These are phyloP conservation scores for Anaspis maculata DNA, from an alignment of 2,888 invertebrate species.

Conservation along the genomic window DNA sequence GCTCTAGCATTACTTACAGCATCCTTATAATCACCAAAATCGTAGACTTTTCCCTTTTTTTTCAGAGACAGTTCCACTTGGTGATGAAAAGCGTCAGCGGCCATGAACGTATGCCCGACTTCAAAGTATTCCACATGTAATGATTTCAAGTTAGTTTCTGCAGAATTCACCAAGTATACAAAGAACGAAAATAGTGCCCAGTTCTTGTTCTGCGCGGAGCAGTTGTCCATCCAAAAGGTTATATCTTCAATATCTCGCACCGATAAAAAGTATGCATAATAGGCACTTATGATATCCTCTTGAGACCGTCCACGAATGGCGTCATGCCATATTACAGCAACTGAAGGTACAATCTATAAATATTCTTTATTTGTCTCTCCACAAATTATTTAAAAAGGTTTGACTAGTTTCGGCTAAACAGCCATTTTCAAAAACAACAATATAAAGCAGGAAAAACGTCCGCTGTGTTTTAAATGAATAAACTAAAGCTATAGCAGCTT, in stretches of 20 bases:
- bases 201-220: not conserved
- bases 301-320: not conserved
- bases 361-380: no score
- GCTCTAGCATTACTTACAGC: conserved; percentile 11
- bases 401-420: no score
- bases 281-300: not conserved
- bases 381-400: no score
- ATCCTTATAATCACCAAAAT: conserved; percentile 11
- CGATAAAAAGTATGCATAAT: not conserved
- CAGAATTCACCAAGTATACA: not conserved
- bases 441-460: conserved; percentile 5
- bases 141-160: no score
- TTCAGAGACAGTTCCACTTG: conserved; percentile 14
- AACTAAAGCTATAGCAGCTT: no score
- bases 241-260: not conserved
- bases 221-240: not conserved
- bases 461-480: conserved; percentile 6
- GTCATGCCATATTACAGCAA: not conserved
- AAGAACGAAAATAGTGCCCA: not conserved
- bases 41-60: conserved; percentile 11
- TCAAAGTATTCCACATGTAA: conserved; percentile 16
- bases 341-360: no score
- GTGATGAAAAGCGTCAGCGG: conserved; percentile 15
- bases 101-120: conserved; percentile 19
- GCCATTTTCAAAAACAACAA: no score